phyloP scores from a whole-genome alignment of 2,113 vertebrate genomes.

The Coptodon bakossiorum region DNA sequence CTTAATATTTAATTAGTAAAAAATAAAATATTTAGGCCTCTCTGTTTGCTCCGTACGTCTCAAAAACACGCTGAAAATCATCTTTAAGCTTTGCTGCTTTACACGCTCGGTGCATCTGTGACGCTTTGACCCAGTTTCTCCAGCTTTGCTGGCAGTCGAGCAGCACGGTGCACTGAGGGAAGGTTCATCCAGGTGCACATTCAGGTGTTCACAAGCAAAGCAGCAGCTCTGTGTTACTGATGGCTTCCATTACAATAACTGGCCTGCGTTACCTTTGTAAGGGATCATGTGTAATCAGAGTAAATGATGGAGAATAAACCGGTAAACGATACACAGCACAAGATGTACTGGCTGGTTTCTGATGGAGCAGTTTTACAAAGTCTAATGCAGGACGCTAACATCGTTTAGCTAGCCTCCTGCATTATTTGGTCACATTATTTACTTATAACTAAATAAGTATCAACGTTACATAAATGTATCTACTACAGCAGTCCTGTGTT shows the following conservation, averaged over 20 bases:
- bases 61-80: background rate
- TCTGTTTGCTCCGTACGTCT: background rate
- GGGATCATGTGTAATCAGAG: background rate
- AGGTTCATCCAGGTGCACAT: background rate
- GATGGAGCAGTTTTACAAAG: background rate
- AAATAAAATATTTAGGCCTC: background rate
- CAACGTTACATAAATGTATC: background rate
- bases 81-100: background rate
- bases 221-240: background rate
- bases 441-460: background rate
- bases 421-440: background rate
- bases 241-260: background rate
- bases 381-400: rapidly evolving
- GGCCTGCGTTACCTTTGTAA: background rate
- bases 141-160: background rate
- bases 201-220: background rate
- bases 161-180: background rate
- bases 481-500: background rate
- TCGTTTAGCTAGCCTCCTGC: background rate
- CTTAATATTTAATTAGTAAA: background rate
- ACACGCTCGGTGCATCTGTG: background rate
- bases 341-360: background rate
- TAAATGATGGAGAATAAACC: background rate
- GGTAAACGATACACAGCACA: background rate
- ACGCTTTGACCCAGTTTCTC: background rate